Base-by-base conservation (phyloP, 2,113 vertebrate genomes). In the Carassius gibelio region DNA sequence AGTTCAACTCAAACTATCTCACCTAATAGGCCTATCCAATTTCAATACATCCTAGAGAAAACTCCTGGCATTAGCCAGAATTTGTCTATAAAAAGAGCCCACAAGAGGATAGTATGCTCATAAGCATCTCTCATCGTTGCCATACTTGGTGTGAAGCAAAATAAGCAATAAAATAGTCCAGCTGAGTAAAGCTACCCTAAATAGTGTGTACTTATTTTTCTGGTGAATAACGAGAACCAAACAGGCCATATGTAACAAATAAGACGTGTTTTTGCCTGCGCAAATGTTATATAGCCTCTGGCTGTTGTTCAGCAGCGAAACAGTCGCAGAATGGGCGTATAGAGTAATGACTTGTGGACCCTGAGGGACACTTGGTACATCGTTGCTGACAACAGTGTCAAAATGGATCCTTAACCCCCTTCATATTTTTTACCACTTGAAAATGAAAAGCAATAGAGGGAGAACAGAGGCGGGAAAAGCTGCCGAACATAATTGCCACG, bases 341-440 rank as follows among this genome's bases (percentile, higher is more conserved):
- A 10, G 19, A 55, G 79, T 74, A 75, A 61, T 75, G 75, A 71
- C 57, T 69, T 78, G n/a, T 36, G 76, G 61, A 57, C 57, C 38
- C 80, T 66, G 74, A 88, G 30, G 74, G 55, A 69, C 71, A 68
- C 72, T 78, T 71, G 30, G 84, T 72, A 69, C 68, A 80, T 59
- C 36, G 21, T 80, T 68, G 77, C 42, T 83, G 80, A 85, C 84
- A 88, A 61, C 75, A 26, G 66, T 80, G 45, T 83, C 87, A 88
- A 83, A 83, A 79, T 59, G 61, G 80, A 82, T 82, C 78, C 84
- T 85, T 74, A 74, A 77, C 64, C 14, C 84, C 68, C 45, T 75
- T 50, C 81, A 64, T 64, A 36, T 71, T 50, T 30, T 57, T 66
- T 85, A 61, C 34, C 80, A 79, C 75, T 45, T 1, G 36, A 83